Percentiles rank a stretch among this genome's conserved stretches.
phyloP scores from a whole-genome alignment of 2,888 invertebrate species.

The Drosophila mimetica region DNA sequence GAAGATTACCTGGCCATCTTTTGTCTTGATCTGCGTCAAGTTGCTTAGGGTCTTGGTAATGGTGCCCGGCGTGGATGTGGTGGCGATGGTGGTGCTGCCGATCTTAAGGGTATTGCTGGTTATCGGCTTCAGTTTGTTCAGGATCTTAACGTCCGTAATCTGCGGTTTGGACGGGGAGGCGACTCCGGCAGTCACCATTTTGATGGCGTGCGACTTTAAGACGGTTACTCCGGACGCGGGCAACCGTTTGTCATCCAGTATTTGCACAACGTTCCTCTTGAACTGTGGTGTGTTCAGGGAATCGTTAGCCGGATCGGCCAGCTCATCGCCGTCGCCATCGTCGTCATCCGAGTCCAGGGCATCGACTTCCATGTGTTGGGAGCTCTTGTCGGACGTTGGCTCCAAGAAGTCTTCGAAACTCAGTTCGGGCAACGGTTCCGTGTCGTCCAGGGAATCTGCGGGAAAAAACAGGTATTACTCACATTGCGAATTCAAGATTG shows the following conservation, averaged over 20 bases:
- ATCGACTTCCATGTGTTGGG: conserved; percentile 48
- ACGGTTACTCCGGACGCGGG: conserved; percentile 30
- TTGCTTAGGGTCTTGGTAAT: conserved; percentile 35
- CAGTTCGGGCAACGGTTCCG: conserved; percentile 73
- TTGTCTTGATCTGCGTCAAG: conserved; percentile 72
- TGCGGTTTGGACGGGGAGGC: conserved; percentile 18
- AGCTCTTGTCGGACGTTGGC: conserved; percentile 58
- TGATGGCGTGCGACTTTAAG: conserved; percentile 34
- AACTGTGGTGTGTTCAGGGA: conserved; percentile 71
- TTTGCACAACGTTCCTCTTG: conserved; percentile 61
- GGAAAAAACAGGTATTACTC: conserved; percentile 1
- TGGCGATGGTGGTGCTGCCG: conserved; percentile 67
- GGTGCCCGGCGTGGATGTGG: conserved; percentile 18
- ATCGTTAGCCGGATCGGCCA: conserved; percentile 38
- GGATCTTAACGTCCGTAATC: conserved; percentile 59
- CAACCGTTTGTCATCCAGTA: conserved; percentile 67
- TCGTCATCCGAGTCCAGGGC: conserved; percentile 44
- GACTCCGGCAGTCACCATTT: conserved; percentile 46
- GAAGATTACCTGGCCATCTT: conserved; percentile 85
- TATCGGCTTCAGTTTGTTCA: conserved; percentile 60
- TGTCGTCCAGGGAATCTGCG: conserved; percentile 73
- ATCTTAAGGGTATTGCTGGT: conserved; percentile 49
- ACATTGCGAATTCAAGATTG: not conserved
- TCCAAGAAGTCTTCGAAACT: conserved; percentile 80
- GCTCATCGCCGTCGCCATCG: conserved; percentile 39